Evolutionary conservation across 2,113 vertebrate species (phyloP).

Genomic region (Gymnogyps californianus): DNA sequence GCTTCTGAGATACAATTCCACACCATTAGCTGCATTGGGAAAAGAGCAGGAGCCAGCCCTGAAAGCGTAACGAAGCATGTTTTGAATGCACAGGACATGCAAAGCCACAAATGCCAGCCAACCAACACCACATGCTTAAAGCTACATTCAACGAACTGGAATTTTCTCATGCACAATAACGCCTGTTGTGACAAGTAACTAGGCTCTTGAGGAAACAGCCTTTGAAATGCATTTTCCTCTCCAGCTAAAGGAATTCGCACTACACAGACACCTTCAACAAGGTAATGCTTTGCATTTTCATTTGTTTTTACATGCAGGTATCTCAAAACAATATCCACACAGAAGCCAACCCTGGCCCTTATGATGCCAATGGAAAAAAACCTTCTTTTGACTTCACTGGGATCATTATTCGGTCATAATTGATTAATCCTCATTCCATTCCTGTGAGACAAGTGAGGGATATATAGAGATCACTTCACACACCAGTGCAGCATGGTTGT

Average conservation of each 20-base stretch:
- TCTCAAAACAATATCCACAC: background rate
- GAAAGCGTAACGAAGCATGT: background rate
- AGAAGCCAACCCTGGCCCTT: background rate
- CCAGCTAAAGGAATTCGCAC: background rate
- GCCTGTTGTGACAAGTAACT: background rate
- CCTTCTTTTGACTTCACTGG: background rate
- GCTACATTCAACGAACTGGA: background rate
- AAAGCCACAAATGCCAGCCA: conserved; percentile 4
- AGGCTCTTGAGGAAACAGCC: background rate
- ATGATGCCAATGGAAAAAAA: background rate
- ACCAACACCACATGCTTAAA: background rate
- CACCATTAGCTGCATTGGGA: background rate
- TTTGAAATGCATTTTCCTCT: background rate
- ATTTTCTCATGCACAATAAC: background rate
- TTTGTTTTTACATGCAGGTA: background rate
- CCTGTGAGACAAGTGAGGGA: background rate
- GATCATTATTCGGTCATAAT: background rate
- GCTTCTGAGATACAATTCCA: background rate
- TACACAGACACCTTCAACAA: background rate
- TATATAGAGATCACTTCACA: conserved; percentile 1
- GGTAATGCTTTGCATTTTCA: background rate
- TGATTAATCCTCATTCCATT: conserved; percentile 34
- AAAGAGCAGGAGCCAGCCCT: background rate
- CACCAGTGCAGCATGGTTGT: background rate
- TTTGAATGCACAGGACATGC: conserved; percentile 3